A percentile compares a stretch with the other conserved stretches of the same genome.
phyloP scores from a whole-genome alignment of 2,113 vertebrate genomes.

The Stegastes partitus region DNA sequence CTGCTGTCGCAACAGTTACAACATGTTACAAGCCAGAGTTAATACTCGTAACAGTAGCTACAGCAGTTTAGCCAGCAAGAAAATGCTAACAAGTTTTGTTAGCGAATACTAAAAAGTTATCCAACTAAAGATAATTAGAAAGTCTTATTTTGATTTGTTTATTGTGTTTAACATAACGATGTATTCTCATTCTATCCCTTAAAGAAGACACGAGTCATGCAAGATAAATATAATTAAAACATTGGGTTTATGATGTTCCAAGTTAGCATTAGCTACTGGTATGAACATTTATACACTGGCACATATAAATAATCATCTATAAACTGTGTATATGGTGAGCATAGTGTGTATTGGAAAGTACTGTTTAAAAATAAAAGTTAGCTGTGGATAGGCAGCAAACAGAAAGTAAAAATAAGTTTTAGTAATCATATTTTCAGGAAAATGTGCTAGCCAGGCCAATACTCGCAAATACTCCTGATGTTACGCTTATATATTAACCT shows the following conservation, averaged over 20 bases:
- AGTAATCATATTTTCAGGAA: not conserved
- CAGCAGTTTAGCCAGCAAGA: not conserved
- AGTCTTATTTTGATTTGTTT: not conserved
- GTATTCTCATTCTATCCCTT: not conserved
- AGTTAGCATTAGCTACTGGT: not conserved
- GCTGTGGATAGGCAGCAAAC: not conserved
- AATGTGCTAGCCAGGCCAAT: not conserved
- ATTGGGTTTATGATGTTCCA: not conserved
- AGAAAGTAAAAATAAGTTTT: no score
- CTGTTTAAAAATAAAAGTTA: fast-evolving
- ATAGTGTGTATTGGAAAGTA: not conserved
- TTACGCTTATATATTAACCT: no score
- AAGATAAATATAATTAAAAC: not conserved
- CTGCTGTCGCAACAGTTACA: not conserved
- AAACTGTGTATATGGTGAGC: not conserved
- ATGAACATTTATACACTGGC: no score
- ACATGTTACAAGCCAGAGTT: no score
- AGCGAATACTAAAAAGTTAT: not conserved
- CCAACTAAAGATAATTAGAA: not conserved
- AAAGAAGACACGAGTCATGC: not conserved
- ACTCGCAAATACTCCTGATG: no score
- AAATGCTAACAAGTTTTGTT: not conserved
- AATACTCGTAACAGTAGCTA: not conserved
- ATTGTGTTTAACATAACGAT: not conserved
- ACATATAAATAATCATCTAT: not conserved